Base-by-base conservation (phyloP, 2,888 invertebrate species). In the Drosophila fulvimacula region DNA sequence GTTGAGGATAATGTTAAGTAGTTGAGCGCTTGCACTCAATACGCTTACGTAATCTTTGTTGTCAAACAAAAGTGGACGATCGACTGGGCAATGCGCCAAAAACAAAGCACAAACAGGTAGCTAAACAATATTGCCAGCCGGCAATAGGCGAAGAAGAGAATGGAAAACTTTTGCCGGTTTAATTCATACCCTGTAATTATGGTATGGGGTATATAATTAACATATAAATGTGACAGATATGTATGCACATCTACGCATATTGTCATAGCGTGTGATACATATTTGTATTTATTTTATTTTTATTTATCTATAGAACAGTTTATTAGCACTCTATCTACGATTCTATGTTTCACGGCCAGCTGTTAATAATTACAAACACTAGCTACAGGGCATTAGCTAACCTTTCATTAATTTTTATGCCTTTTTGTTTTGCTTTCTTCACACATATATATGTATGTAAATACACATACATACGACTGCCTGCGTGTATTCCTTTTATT, bases 41-140 rank as follows among this genome's bases (percentile, higher is more conserved):
- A 34, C 42, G 72, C 76, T 88, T 79, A 80, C 86, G 84, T 70
- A 86, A 88, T 72, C 73, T 84, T 87, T 87, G 87, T 87, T 88
- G 74, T 81, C 63, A 87, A 87, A 87, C 89, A 88, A 87, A 82
- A 67, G 72, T 60, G 51, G 44, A 39, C 36, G 51, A 24, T n/a
- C 24, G 27, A 52, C 53, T 65, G 62, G 73, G 79, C 79, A 77
- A n/a, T 38, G 39, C 46, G 76, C 73, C 82, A 84, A 73, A 59
- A 58, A 27, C 32, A 74, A 73, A 63, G 36, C 57, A 49, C 41
- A 71, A 65, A 72, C 76, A 79, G 77, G 76, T 81, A 61, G 63
- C 21, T 48, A 42, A 48, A 56, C 53, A 48, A 30, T 48, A 24
- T 9, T 27, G 13, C 17, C 27, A 53, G 41, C 53, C 64, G 63